Evolutionary conservation across 2,888 invertebrate species (phyloP), one percentile per base, ranked within the genome.

Genomic region (Chironomus tentans): DNA sequence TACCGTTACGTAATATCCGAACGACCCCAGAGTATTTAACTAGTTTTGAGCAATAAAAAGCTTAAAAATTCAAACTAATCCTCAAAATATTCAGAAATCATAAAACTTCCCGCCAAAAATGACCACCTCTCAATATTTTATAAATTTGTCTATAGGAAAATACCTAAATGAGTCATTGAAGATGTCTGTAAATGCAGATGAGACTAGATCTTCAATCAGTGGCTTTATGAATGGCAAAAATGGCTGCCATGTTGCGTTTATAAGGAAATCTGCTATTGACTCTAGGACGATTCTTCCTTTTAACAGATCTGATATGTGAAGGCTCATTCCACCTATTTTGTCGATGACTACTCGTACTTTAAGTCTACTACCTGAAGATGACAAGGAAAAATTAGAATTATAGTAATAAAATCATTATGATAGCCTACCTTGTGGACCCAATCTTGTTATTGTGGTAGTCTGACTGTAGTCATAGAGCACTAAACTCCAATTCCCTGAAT

Each of bases 131-230:
- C 76, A 79, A 48, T 79, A 78, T 76, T 82, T 85, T 76, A 92
- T 87, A 78, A 92, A 87, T 78, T 87, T 84, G 0, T 90, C 87
- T 68, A 93, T 83, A 0, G 92, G 91, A 82, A 94, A 92, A 81
- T 90, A 84, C 78, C 86, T 86, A 81, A 94, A 94, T 72, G 91
- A 89, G 76, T 87, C 88, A 80, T 90, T 92, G 83, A 92, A 92
- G 78, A 94, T 93, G 77, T 92, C 91, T 0, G 93, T 92, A 82
- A 94, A 94, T 5, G 92, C 93, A 0, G 89, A 90, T 81, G 92
- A 91, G 78, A 94, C 93, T 77, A 94, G 85, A 81, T 94, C 93
- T 82, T 93, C 92, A 80, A 94, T 92, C 71, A 93, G 84, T 0
- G 93, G 92, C 77, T 89, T 86, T 74, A 92, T 87, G 61, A 93